Evolutionary conservation across 2,113 vertebrate species (phyloP).

Genomic region (Polypterus bichir): DNA sequence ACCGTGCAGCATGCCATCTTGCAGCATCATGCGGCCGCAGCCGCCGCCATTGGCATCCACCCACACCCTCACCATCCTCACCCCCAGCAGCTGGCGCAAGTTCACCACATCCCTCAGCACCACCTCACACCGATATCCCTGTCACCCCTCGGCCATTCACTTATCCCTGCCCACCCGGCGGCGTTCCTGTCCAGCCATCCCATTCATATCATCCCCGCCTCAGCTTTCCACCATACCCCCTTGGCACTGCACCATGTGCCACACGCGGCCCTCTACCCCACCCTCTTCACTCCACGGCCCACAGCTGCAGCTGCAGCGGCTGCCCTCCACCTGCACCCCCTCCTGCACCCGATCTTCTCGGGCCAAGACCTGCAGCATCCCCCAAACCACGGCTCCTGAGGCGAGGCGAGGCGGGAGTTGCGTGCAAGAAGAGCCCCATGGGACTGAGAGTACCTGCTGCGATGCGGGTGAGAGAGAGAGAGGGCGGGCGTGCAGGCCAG

Average conservation of each 20-base stretch:
- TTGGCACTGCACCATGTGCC: slow-evolving; percentile 86
- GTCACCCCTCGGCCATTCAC: slow-evolving; percentile 80
- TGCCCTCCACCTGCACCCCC: slow-evolving; percentile 84
- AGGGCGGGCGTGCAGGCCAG: slow-evolving; percentile 4
- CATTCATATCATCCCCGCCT: slow-evolving; percentile 94
- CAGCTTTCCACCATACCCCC: slow-evolving; percentile 83
- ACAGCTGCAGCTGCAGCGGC: slow-evolving; percentile 65
- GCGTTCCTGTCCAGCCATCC: slow-evolving; percentile 90
- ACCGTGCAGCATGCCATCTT: slow-evolving; percentile 89
- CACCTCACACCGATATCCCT: slow-evolving; percentile 87
- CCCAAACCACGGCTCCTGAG: slow-evolving; percentile 91
- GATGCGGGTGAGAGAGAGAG: slow-evolving; percentile 17
- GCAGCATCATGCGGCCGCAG: slow-evolving; percentile 80
- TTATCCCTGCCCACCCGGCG: slow-evolving; percentile 84
- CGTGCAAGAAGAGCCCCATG: background rate
- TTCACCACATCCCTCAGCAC: slow-evolving; percentile 93
- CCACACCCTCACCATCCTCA: slow-evolving; percentile 73
- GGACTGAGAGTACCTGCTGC: background rate
- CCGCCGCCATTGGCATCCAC: slow-evolving; percentile 78
- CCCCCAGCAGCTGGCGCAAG: slow-evolving; percentile 78
- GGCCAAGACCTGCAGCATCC: slow-evolving; percentile 97
- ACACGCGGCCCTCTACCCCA: slow-evolving; percentile 80
- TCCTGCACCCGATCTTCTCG: slow-evolving; percentile 96
- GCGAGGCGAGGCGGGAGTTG: background rate
- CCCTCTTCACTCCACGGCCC: slow-evolving; percentile 72